Base-by-base conservation (phyloP, 2,797 vertebrate genomes). In the Lepidocolaptes lacrymiger region DNA sequence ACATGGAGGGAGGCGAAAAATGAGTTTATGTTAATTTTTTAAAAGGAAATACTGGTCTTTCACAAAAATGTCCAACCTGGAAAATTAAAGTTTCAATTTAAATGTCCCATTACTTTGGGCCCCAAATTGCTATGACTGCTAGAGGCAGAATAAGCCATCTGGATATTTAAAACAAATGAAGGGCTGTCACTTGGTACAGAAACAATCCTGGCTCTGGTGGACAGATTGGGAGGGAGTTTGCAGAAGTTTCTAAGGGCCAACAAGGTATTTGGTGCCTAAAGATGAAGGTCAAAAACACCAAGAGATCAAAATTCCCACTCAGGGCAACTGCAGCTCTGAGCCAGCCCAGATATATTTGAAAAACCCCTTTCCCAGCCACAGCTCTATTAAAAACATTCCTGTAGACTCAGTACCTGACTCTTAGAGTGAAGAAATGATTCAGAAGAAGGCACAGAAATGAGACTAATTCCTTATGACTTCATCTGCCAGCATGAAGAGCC, bases 401-500 rank as follows among this genome's bases (percentile, higher is more conserved):
- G 34, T 41, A n/a, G 34, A 34, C 32, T 54, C 34, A 78, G 39
- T 24, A 39, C 24, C 32, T 62, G 41, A 26, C 27, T n/a, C 61
- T 48, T 8, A 32, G 61, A 63, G 75, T 19, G 43, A 91, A 41
- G 52, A 66, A 85, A 82, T 30, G 10, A 27, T 48, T 66, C 71
- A 89, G 67, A n/a, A 73, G 68, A 5, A 49, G 72, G 55, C 77
- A 36, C 27, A 87, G 44, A 77, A 93, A 88, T 28, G 23, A 91
- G 26, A 83, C 72, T 64, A 56, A 95, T 94, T 87, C 52, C n/a
- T 81, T 81, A 54, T 54, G 73, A 72, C 73, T 78, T 93, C 91
- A 93, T 55, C 67, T 67, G 30, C 23, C 75, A 78, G 66, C 43
- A 51, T 5, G 24, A 90, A 69, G 58, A 81, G 43, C 24, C 89